Percentiles rank a stretch among this genome's conserved stretches.
Conservation (phyloP, 2,797 vertebrate species). For the Lithobates pipiens region DNA sequence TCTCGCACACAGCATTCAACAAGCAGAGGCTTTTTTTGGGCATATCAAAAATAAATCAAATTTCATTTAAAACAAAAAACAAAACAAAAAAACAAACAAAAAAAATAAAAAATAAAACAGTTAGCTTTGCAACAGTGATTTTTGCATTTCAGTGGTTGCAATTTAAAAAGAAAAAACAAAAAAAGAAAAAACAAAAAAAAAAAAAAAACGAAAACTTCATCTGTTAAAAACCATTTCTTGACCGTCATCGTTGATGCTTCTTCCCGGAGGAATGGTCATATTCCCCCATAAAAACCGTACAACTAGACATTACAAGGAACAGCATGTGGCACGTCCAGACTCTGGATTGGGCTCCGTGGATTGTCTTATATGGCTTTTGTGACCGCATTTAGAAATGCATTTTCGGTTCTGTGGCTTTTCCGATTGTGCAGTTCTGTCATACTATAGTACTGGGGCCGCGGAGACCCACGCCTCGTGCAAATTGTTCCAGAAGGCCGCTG, state of each 20-base stretch:
- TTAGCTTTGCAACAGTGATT: neutral
- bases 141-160: neutral
- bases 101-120: no score
- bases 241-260: neutral
- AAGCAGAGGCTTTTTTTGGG: neutral
- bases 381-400: neutral
- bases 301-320: neutral
- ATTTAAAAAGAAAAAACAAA: neutral
- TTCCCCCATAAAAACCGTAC: neutral
- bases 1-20: neutral
- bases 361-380: slow-evolving; percentile 31
- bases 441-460: slow-evolving; percentile 85
- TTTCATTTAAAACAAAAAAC: slow-evolving; percentile 7
- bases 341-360: neutral
- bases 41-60: neutral
- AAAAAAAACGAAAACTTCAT: neutral
- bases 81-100: no score
- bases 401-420: slow-evolving; percentile 63
- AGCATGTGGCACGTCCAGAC: neutral
- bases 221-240: neutral
- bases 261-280: neutral
- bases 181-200: neutral
- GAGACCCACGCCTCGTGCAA: slow-evolving; percentile 92
- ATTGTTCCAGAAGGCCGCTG: slow-evolving; percentile 93
- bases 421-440: slow-evolving; percentile 73